phyloP scores from a whole-genome alignment of 2,888 invertebrate species.

The Xestia rhomboidea region DNA sequence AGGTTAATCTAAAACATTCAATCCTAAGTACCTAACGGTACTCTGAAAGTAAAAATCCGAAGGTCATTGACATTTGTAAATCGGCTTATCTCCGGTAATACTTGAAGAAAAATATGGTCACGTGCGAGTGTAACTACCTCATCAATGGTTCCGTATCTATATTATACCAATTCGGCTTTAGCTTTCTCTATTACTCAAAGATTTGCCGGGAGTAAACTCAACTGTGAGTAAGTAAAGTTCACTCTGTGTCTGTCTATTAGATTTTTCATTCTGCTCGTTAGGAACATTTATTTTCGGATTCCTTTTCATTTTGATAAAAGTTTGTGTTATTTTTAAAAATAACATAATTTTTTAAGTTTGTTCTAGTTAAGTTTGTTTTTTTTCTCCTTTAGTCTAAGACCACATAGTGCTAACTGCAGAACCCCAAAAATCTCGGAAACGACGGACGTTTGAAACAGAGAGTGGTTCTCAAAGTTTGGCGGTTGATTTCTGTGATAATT shows the following conservation, averaged over 20 bases:
- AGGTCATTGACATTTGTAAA: conserved; percentile 30
- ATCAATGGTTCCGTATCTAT: conserved; percentile 15
- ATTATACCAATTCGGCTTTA: not conserved
- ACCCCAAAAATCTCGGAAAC: conserved; percentile 22
- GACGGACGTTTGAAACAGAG: conserved; percentile 28
- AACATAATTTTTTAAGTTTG: too few species aligned
- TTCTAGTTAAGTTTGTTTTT: too few species aligned
- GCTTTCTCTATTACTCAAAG: not conserved
- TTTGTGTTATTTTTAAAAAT: too few species aligned
- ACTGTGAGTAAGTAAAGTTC: not conserved
- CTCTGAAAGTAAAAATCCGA: conserved; percentile 6
- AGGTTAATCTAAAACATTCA: not conserved
- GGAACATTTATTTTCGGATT: not conserved
- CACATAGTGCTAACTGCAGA: not conserved
- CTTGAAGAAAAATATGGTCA: conserved; percentile 5
- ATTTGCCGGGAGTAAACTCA: not conserved
- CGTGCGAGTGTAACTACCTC: not conserved
- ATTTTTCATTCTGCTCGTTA: too few species aligned
- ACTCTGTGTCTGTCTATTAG: not conserved
- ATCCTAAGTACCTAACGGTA: conserved; percentile 13
- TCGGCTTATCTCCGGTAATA: conserved; percentile 37
- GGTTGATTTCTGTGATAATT: conserved; percentile 45
- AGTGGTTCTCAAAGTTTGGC: conserved; percentile 41
- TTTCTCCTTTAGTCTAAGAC: not conserved
- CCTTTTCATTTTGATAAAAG: too few species aligned